Percentiles rank a stretch among this genome's conserved stretches.
These are phyloP conservation scores for Opisthocomus hoazin DNA, from an alignment of 2,113 vertebrate genomes.

Conservation along the genomic window DNA sequence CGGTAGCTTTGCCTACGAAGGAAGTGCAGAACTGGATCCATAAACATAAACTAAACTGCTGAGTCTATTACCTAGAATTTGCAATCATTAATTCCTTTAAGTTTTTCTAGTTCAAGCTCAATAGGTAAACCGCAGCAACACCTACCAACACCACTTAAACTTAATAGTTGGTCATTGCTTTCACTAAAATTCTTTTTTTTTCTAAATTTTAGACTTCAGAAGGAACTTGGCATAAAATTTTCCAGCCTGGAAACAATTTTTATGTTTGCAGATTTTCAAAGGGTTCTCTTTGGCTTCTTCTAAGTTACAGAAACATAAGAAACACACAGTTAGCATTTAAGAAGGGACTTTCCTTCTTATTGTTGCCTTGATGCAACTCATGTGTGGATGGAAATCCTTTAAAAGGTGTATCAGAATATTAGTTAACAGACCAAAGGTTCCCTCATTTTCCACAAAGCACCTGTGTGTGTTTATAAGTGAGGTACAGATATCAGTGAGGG, in stretches of 20 bases:
- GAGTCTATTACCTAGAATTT: neutral
- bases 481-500: neutral
- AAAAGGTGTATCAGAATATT: neutral
- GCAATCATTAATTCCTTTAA: neutral
- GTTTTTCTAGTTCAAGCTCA: neutral
- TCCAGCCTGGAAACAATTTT: conserved; percentile 20
- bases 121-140: neutral
- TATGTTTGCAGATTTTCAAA: conserved; percentile 11
- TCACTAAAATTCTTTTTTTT: neutral
- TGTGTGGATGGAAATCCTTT: neutral
- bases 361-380: neutral
- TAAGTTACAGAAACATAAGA: neutral
- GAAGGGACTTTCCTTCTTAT: neutral
- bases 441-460: neutral
- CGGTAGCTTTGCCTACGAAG: neutral
- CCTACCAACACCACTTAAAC: neutral
- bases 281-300: neutral
- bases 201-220: neutral
- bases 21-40: neutral
- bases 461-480: neutral
- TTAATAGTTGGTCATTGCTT: neutral
- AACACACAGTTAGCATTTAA: neutral
- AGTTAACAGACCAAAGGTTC: neutral
- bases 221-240: neutral
- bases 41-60: neutral